Percentiles rank a stretch among this genome's conserved stretches.
Evolutionary conservation across 2,797 vertebrate species (phyloP).

Genomic region (Typhlichthys subterraneus): DNA sequence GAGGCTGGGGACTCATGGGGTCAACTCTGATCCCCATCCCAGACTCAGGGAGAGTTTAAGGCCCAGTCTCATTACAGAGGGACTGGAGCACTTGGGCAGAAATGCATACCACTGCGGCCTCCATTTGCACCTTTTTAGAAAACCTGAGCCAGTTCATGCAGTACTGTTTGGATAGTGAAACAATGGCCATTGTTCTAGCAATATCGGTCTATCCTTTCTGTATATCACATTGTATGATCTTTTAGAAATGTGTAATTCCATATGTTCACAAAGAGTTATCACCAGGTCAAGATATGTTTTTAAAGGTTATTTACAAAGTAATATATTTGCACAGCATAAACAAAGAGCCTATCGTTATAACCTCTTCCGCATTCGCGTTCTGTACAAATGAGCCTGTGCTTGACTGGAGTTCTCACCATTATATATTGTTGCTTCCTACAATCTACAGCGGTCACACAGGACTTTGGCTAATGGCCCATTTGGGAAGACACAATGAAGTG

Average conservation of each 20-base stretch:
- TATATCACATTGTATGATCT: not conserved
- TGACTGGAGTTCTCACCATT: conserved; percentile 49
- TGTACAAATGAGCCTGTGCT: conserved; percentile 63
- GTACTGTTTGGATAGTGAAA: conserved; percentile 33
- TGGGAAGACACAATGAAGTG: conserved; percentile 51
- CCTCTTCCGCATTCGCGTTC: conserved; percentile 48
- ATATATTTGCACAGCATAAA: conserved; percentile 60
- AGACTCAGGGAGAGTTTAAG: conserved; percentile 52
- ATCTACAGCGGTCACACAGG: conserved; percentile 53
- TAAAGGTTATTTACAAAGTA: conserved; percentile 69
- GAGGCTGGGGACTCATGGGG: conserved; percentile 60
- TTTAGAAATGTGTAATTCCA: conserved; percentile 31
- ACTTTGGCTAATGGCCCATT: conserved; percentile 63
- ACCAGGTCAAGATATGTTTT: conserved; percentile 61
- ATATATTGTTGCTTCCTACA: conserved; percentile 46
- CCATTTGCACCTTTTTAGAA: conserved; percentile 50
- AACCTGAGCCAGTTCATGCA: conserved; percentile 25
- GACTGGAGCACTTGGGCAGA: conserved; percentile 34
- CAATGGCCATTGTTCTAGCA: conserved; percentile 46
- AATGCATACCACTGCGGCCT: conserved; percentile 33
- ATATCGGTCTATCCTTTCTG: not conserved
- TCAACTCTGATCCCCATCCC: conserved; percentile 69
- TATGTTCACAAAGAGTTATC: conserved; percentile 44
- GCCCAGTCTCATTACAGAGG: conserved; percentile 52
- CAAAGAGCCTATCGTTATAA: conserved; percentile 58